Evolutionary conservation across 2,888 invertebrate species (phyloP).

Genomic region (Dolichomitus sp.): DNA sequence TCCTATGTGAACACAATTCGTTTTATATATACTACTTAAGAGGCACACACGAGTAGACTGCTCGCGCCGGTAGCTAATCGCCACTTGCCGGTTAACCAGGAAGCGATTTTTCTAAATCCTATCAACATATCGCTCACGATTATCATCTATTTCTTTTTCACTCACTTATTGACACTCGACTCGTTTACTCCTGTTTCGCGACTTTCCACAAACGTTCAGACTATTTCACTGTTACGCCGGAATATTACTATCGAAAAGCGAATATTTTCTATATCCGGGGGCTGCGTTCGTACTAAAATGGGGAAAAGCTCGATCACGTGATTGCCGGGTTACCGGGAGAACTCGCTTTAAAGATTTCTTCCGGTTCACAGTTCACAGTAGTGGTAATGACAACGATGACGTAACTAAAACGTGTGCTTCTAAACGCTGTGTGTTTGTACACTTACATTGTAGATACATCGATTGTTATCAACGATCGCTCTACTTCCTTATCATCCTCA

Average conservation of each 20-base stretch:
- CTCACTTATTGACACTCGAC: background rate
- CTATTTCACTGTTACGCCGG: background rate
- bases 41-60: background rate
- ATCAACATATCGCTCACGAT: background rate
- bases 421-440: slow-evolving; percentile 17
- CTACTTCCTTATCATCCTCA: slow-evolving; percentile 15
- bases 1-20: slow-evolving; percentile 3
- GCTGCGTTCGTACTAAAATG: slow-evolving; percentile 4
- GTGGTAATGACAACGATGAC: slow-evolving; percentile 23
- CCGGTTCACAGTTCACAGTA: slow-evolving; percentile 13
- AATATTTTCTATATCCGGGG: slow-evolving; percentile 3
- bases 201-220: background rate
- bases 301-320: slow-evolving; percentile 11
- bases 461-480: slow-evolving; percentile 34
- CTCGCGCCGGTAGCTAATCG: slow-evolving; percentile 12
- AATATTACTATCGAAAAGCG: background rate
- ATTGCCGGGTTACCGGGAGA: slow-evolving; percentile 11
- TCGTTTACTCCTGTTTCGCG: no score
- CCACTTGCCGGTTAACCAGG: background rate
- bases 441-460: slow-evolving; percentile 1
- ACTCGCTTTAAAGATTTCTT: slow-evolving; percentile 41
- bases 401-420: slow-evolving; percentile 16
- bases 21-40: background rate
- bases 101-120: background rate
- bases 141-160: background rate